Conservation (phyloP, 2,113 vertebrate species). For the Pseudorectes ferrugineus region DNA sequence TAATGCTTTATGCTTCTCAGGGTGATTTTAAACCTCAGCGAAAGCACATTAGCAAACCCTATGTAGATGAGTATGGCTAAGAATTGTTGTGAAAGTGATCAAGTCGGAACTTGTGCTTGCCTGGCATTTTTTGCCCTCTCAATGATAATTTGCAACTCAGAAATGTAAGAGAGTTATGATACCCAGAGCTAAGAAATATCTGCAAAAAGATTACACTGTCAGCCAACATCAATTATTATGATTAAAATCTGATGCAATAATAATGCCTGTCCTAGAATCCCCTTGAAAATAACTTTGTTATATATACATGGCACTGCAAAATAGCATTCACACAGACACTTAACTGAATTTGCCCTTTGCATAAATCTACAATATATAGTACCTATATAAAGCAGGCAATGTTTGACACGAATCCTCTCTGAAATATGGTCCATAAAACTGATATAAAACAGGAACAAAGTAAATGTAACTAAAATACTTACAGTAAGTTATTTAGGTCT, state of each 20-base stretch:
- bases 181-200: not conserved
- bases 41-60: not conserved
- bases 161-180: not conserved
- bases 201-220: not conserved
- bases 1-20: not conserved
- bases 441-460: not conserved
- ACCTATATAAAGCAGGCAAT: not conserved
- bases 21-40: not conserved
- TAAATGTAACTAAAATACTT: not conserved
- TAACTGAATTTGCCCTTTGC: not conserved
- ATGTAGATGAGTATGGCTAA: not conserved
- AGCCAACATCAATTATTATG: not conserved
- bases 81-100: not conserved
- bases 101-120: not conserved
- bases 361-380: not conserved
- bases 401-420: not conserved
- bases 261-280: not conserved
- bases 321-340: not conserved
- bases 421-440: slow-evolving; percentile 8
- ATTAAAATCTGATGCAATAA: slow-evolving; percentile 3
- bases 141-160: not conserved
- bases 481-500: not conserved
- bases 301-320: not conserved
- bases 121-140: not conserved
- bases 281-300: not conserved